phyloP scores from a whole-genome alignment of 2,113 vertebrate species.

The Zootoca vivipara region DNA sequence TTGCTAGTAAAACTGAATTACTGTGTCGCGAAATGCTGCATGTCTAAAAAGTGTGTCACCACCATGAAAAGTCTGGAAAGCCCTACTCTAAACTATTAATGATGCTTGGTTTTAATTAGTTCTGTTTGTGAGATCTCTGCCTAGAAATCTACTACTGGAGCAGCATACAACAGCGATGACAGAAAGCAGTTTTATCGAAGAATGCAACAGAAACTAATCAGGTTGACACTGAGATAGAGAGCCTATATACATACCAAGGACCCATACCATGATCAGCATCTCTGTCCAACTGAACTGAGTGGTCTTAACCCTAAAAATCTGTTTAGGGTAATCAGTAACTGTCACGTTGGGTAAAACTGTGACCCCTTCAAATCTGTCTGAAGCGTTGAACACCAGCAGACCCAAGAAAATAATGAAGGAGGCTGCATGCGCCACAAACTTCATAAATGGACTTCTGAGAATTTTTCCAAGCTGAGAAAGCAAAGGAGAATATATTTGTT shows the following conservation, averaged over 20 bases:
- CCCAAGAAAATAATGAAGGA: constrained; percentile 92
- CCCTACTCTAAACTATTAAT: not conserved
- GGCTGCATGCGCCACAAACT: constrained; percentile 89
- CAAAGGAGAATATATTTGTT: constrained; percentile 36
- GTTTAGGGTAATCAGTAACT: constrained; percentile 85
- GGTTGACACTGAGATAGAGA: not conserved
- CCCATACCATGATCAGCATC: constrained; percentile 92
- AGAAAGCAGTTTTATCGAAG: not conserved
- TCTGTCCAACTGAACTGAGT: constrained; percentile 90
- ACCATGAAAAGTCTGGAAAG: no score
- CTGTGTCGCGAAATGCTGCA: no score
- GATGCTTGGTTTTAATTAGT: not conserved
- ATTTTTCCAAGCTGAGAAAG: constrained; percentile 82
- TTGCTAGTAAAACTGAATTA: no score
- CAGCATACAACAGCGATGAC: not conserved
- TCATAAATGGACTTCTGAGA: constrained; percentile 91
- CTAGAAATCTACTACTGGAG: not conserved
- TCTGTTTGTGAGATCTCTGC: not conserved
- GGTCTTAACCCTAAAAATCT: constrained; percentile 90
- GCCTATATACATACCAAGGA: constrained; percentile 80
- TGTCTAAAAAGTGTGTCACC: no score
- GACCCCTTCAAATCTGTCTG: constrained; percentile 89
- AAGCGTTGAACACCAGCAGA: constrained; percentile 89
- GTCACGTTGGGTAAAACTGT: constrained; percentile 84
- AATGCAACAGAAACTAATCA: not conserved